phyloP scores from a whole-genome alignment of 2,888 invertebrate species.

The Drosophila suboccidentalis region DNA sequence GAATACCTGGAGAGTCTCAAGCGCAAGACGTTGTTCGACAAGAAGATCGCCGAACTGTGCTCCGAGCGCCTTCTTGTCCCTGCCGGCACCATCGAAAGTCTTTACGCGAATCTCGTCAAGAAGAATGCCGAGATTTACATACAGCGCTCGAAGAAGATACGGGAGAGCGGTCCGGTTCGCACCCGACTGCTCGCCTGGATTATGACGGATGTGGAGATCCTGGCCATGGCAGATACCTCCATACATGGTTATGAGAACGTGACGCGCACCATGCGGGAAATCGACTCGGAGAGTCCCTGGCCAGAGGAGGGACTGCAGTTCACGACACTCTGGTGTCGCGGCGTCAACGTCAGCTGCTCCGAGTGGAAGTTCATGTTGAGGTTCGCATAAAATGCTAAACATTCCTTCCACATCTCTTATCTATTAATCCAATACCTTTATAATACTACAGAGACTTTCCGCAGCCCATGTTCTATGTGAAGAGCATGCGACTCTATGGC shows the following conservation, averaged over 20 bases:
- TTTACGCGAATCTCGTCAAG: conserved; percentile 94
- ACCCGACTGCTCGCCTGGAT: conserved; percentile 95
- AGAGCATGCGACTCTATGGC: conserved; percentile 95
- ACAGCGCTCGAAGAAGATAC: conserved; percentile 91
- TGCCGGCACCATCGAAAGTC: conserved; percentile 94
- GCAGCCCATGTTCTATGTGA: conserved; percentile 94
- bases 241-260: conserved; percentile 94
- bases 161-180: conserved; percentile 88
- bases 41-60: conserved; percentile 93
- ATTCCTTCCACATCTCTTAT: neutral
- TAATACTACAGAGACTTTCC: conserved; percentile 92
- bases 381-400: conserved; percentile 47
- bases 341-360: conserved; percentile 92
- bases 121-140: conserved; percentile 98
- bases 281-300: conserved; percentile 96
- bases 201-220: conserved; percentile 88
- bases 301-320: conserved; percentile 96
- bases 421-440: neutral
- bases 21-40: conserved; percentile 94
- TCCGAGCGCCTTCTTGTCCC: conserved; percentile 92
- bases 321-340: conserved; percentile 96
- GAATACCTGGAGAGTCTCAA: conserved; percentile 97
- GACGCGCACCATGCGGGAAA: conserved; percentile 90
- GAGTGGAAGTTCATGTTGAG: conserved; percentile 94
- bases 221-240: conserved; percentile 94